phyloP scores from a whole-genome alignment of 2,888 invertebrate species.

The Glyphotaelius pellucidus region DNA sequence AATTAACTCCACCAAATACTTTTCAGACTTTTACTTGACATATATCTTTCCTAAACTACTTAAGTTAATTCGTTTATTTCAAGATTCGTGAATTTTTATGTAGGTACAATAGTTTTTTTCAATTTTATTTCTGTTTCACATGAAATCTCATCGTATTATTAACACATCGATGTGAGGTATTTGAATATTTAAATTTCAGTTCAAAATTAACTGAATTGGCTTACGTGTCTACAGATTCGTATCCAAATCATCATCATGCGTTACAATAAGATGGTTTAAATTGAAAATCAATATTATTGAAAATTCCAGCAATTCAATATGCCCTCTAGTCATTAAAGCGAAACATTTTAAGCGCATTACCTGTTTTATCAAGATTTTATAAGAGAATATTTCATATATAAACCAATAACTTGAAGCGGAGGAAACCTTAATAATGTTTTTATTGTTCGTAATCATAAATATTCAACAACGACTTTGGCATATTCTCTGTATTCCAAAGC shows the following conservation, averaged over 20 bases:
- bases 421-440: slow-evolving; percentile 6
- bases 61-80: too few relatives aligned
- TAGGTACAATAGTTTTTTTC: too few relatives aligned
- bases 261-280: background rate
- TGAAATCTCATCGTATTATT: too few relatives aligned
- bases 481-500: background rate
- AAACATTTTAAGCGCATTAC: background rate
- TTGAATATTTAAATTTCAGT: too few relatives aligned
- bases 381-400: background rate
- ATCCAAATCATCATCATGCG: background rate
- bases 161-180: too few relatives aligned
- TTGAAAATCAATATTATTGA: background rate
- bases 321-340: background rate
- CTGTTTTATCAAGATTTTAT: background rate
- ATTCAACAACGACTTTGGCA: background rate
- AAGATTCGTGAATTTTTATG: too few relatives aligned
- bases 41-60: too few relatives aligned
- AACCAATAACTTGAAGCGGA: background rate
- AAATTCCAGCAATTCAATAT: background rate
- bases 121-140: too few relatives aligned
- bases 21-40: too few relatives aligned
- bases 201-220: background rate
- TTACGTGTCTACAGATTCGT: background rate
- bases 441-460: background rate
- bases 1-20: too few relatives aligned